A percentile compares a stretch with the other conserved stretches of the same genome.
These are phyloP conservation scores for Hypsibius dujardini DNA, from an alignment of 1,140 invertebrate species.

Conservation along the genomic window DNA sequence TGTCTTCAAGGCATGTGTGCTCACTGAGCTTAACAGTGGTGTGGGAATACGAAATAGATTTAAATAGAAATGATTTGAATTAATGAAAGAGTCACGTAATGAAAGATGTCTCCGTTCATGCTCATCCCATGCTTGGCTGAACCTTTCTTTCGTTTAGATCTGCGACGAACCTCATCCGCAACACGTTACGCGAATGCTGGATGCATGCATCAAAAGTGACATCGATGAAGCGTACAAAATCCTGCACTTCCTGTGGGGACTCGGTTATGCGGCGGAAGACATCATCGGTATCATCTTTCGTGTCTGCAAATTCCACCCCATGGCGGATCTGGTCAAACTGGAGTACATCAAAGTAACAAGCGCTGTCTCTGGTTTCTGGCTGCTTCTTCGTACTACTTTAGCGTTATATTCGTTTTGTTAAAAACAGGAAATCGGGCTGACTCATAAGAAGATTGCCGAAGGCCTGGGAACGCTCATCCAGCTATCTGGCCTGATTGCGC, in stretches of 20 bases:
- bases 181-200: conserved; percentile 75
- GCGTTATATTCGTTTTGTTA: conserved; percentile 23
- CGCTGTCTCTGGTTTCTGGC: too few species aligned
- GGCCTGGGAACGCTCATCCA: conserved; percentile 71
- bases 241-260: conserved; percentile 64
- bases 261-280: conserved; percentile 89
- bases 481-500: conserved; percentile 65
- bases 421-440: conserved; percentile 66
- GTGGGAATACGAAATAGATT: too few species aligned
- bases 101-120: too few species aligned
- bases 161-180: conserved; percentile 97
- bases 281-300: conserved; percentile 84
- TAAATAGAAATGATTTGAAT: too few species aligned
- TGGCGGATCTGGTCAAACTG: conserved; percentile 61
- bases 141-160: too few species aligned
- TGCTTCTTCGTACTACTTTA: too few species aligned
- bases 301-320: conserved; percentile 66
- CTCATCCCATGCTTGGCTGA: too few species aligned
- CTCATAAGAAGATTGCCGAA: conserved; percentile 73
- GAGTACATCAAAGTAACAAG: conserved; percentile 64
- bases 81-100: too few species aligned
- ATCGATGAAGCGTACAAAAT: conserved; percentile 73
- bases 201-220: conserved; percentile 51
- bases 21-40: not conserved
- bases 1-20: conserved; percentile 67